phyloP scores from a whole-genome alignment of 2,797 vertebrate species.

The Microctenopoma steveboyesi region DNA sequence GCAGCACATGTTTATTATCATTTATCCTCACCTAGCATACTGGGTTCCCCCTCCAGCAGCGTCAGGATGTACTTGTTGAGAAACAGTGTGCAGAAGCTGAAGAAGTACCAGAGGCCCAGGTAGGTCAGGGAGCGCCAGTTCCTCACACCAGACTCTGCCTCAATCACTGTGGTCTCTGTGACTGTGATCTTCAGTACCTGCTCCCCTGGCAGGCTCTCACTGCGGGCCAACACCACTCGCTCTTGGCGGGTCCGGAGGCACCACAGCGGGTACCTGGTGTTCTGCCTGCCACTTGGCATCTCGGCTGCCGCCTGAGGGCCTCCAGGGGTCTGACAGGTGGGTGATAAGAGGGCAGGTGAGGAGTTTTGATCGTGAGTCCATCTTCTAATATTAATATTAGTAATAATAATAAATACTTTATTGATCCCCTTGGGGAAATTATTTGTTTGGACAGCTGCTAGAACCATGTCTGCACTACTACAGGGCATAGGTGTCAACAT shows the following conservation, averaged over 20 bases:
- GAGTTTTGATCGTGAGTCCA: constrained; percentile 49
- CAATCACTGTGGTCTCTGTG: constrained; percentile 93
- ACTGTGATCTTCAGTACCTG: constrained; percentile 92
- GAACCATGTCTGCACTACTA: too few relatives aligned
- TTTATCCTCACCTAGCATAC: constrained; percentile 89
- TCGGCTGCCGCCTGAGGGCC: constrained; percentile 18
- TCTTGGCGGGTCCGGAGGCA: constrained; percentile 80
- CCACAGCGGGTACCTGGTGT: constrained; percentile 67
- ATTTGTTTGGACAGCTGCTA: too few relatives aligned
- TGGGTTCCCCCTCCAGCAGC: constrained; percentile 93
- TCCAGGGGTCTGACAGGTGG: constrained; percentile 29
- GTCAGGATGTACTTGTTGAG: constrained; percentile 98
- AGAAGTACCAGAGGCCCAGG: constrained; percentile 94
- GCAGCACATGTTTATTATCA: not conserved
- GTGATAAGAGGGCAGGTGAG: not conserved
- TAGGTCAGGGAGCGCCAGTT: constrained; percentile 88
- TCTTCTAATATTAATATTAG: constrained; percentile 26
- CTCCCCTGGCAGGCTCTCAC: constrained; percentile 88
- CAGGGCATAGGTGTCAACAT: too few relatives aligned
- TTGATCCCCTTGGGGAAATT: too few relatives aligned
- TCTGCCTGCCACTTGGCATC: constrained; percentile 73
- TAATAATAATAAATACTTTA: too few relatives aligned
- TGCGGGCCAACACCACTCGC: constrained; percentile 84
- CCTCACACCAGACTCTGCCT: constrained; percentile 91
- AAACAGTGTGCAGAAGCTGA: constrained; percentile 98